Conservation (phyloP, 2,888 invertebrate species). For the Choreutis nemorana region DNA sequence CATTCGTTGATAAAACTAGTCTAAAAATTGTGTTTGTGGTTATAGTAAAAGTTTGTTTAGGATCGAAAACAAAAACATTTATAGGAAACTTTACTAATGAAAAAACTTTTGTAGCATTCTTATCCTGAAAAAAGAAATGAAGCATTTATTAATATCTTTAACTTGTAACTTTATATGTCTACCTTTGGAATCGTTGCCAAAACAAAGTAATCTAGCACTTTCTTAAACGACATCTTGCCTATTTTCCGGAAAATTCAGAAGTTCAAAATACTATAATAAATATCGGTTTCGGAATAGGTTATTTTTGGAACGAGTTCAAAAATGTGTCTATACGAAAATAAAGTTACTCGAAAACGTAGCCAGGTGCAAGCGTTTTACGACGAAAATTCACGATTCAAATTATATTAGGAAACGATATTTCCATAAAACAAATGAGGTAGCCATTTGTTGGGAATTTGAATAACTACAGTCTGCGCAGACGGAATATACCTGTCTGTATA, state of each 20-base stretch:
- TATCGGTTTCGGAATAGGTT: constrained; percentile 23
- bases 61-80: constrained; percentile 5
- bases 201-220: constrained; percentile 1
- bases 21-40: too few species aligned
- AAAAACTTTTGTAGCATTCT: constrained; percentile 12
- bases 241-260: constrained; percentile 13
- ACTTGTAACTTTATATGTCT: too few species aligned
- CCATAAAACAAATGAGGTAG: too few species aligned
- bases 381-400: constrained; percentile 22
- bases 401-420: constrained; percentile 21
- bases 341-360: constrained; percentile 16
- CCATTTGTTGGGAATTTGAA: too few species aligned
- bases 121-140: constrained; percentile 12
- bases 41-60: too few species aligned
- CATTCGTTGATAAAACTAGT: too few species aligned
- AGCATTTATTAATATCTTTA: too few species aligned
- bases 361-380: constrained; percentile 28
- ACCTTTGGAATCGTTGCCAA: too few species aligned
- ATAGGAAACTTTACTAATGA: constrained; percentile 8
- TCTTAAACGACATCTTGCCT: not conserved
- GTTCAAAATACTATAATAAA: constrained; percentile 28
- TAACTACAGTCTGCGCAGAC: too few species aligned
- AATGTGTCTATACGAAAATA: constrained; percentile 19
- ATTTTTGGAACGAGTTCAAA: constrained; percentile 37
- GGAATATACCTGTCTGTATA: too few species aligned